Conservation (phyloP, 2,113 vertebrate species). For the Sturnus vulgaris region DNA sequence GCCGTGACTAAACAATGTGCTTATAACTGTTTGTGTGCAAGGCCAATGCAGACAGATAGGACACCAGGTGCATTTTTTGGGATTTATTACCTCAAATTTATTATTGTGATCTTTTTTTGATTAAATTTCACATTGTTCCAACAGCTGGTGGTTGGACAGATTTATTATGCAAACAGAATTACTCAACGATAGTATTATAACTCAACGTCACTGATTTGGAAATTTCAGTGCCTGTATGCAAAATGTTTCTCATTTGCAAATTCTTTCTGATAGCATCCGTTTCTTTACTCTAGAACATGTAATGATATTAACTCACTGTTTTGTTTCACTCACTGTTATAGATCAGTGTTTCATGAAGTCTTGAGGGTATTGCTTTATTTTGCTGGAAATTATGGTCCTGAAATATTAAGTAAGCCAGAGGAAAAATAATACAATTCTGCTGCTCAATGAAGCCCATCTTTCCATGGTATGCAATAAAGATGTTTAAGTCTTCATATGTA, state of each 20-base stretch:
- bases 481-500: neutral
- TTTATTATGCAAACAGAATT: neutral
- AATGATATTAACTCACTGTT: neutral
- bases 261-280: neutral
- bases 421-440: neutral
- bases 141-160: neutral
- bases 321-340: neutral
- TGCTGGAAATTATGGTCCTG: neutral
- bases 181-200: neutral
- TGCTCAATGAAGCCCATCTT: neutral
- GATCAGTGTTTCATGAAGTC: neutral
- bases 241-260: neutral
- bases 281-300: neutral
- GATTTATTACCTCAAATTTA: neutral
- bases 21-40: neutral
- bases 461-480: neutral
- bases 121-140: constrained; percentile 4
- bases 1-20: neutral
- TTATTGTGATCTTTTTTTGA: neutral
- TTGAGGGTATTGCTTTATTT: neutral
- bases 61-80: neutral
- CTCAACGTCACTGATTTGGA: neutral
- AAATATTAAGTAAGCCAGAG: neutral
- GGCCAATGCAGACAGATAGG: neutral
- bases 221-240: neutral